phyloP scores from a whole-genome alignment of 1,140 invertebrate species.

The Phenacoccus solenopsis region DNA sequence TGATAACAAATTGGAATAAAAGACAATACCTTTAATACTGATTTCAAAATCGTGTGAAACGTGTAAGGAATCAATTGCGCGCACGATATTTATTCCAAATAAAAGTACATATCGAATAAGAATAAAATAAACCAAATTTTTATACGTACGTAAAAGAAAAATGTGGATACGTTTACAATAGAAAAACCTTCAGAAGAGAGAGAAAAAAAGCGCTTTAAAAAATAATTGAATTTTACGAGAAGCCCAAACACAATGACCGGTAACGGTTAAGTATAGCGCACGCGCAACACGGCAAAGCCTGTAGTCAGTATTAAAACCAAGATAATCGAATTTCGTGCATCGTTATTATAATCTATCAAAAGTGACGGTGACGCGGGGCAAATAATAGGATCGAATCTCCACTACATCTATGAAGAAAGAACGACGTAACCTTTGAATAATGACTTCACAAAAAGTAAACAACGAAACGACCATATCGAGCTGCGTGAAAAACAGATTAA shows the following conservation, averaged over 20 bases:
- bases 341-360: constrained; percentile 3
- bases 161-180: too few relatives aligned
- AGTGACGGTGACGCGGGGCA: background rate
- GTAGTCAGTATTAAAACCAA: background rate
- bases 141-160: too few relatives aligned
- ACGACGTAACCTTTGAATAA: background rate
- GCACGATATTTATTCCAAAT: too few relatives aligned
- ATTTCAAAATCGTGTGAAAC: too few relatives aligned
- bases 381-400: background rate
- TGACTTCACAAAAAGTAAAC: background rate
- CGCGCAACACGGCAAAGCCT: background rate
- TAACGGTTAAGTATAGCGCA: background rate
- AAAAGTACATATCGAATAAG: too few relatives aligned
- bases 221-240: background rate
- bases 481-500: background rate
- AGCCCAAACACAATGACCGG: background rate
- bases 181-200: too few relatives aligned
- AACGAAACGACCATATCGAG: background rate
- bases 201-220: too few relatives aligned
- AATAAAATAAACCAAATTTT: too few relatives aligned
- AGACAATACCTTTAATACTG: too few relatives aligned
- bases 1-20: too few relatives aligned
- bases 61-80: too few relatives aligned
- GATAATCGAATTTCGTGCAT: constrained; percentile 1
- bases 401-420: background rate